A percentile compares a stretch with the other conserved stretches of the same genome.
Conservation (phyloP, 2,113 vertebrate species). For the Actinemys pallida region DNA sequence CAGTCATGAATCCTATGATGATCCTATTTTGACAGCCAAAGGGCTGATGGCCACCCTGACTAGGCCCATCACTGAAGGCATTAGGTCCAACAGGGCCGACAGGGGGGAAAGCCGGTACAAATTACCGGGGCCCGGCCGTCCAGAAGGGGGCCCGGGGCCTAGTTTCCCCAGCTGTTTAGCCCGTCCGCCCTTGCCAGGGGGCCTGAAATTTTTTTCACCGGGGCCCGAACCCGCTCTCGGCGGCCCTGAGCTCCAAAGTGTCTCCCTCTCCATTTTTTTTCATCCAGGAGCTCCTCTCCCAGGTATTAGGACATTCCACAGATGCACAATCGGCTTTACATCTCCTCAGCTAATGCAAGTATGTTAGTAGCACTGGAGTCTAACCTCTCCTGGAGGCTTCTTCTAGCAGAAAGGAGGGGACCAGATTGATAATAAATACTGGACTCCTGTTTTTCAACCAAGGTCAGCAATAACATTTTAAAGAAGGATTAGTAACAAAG, state of each 20-base stretch:
- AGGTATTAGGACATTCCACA: neutral
- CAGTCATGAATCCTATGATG: neutral
- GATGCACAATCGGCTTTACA: too few species aligned
- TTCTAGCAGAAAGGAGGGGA: neutral
- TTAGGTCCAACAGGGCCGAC: neutral
- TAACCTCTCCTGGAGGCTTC: neutral
- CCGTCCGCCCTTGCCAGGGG: too few species aligned
- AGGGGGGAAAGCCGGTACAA: too few species aligned
- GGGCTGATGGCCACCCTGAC: neutral
- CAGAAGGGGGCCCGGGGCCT: too few species aligned
- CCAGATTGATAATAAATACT: neutral
- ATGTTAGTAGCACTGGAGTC: neutral
- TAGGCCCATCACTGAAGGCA: too few species aligned
- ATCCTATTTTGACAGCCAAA: neutral
- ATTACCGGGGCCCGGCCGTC: too few species aligned
- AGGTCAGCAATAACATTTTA: neutral
- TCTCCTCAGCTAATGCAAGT: neutral
- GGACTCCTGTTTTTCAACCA: neutral
- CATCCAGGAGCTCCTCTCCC: neutral
- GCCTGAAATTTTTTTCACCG: too few species aligned
- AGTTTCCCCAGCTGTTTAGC: too few species aligned
- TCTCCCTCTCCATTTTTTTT: neutral
- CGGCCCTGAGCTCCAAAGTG: neutral
- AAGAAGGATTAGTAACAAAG: neutral
- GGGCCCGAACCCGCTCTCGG: too few species aligned